These are phyloP conservation scores for Tenthredo livida DNA, from an alignment of 2,888 invertebrate species.

Conservation along the genomic window DNA sequence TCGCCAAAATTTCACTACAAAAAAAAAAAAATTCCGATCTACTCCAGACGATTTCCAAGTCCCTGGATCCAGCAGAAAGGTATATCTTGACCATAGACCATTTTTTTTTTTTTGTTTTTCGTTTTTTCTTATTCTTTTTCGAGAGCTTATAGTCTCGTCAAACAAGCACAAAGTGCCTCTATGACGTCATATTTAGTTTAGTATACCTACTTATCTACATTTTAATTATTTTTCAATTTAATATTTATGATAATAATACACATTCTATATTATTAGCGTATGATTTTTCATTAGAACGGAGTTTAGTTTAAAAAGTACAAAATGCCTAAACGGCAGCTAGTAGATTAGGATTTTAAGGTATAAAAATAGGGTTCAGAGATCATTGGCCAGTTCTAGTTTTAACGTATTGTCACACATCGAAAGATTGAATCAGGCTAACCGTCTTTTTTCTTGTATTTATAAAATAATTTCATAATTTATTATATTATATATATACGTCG, in stretches of 20 bases:
- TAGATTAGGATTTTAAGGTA: conserved; percentile 14
- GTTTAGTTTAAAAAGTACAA: conserved; percentile 51
- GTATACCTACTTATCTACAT: neutral
- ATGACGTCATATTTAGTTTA: conserved; percentile 51
- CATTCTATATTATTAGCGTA: neutral
- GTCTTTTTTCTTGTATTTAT: conserved; percentile 55
- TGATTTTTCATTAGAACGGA: conserved; percentile 47
- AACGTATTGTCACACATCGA: conserved; percentile 25
- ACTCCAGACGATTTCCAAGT: neutral
- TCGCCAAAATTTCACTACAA: neutral
- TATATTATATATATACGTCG: conserved; percentile 13
- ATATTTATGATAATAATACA: neutral
- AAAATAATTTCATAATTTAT: conserved; percentile 21
- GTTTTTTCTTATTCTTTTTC: conserved; percentile 38
- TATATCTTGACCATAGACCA: neutral
- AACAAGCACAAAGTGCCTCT: conserved; percentile 58
- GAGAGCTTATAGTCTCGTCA: conserved; percentile 44
- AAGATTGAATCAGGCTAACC: conserved; percentile 56
- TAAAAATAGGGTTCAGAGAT: neutral
- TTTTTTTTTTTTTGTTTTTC: conserved; percentile 4
- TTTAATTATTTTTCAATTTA: neutral
- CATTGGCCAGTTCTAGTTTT: conserved; percentile 41
- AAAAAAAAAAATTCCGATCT: conserved; percentile 11
- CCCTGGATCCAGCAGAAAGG: neutral
- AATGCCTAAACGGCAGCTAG: conserved; percentile 63